Conservation (phyloP, 1,140 invertebrate genomes). For the Euglossa dilemma region DNA sequence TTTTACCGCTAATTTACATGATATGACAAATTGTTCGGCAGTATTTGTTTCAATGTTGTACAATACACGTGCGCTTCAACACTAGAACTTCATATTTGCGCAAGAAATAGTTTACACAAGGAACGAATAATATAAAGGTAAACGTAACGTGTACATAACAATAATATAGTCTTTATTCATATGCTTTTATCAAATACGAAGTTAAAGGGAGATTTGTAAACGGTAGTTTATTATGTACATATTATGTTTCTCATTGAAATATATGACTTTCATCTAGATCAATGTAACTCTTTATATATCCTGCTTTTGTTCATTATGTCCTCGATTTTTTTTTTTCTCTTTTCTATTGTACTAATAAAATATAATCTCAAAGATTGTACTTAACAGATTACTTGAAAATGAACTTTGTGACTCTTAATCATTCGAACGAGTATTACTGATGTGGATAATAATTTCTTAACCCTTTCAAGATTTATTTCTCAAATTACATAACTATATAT, state of each 20-base stretch:
- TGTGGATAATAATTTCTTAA: slow-evolving; percentile 19
- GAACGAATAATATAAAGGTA: slow-evolving; percentile 20
- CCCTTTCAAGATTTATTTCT: background rate
- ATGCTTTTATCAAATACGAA: background rate
- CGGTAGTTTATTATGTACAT: slow-evolving; percentile 12
- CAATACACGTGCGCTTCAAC: slow-evolving; percentile 11
- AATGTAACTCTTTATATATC: slow-evolving; percentile 22
- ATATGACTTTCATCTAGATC: slow-evolving; percentile 17
- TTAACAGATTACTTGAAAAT: background rate
- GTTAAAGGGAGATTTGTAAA: background rate
- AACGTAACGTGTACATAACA: slow-evolving; percentile 30
- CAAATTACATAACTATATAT: background rate
- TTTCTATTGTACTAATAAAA: slow-evolving; percentile 27
- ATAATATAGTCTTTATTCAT: background rate
- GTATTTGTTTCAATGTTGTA: slow-evolving; percentile 48
- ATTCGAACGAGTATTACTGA: slow-evolving; percentile 1
- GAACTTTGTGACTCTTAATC: background rate
- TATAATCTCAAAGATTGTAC: slow-evolving; percentile 50
- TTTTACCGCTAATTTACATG: slow-evolving; percentile 30
- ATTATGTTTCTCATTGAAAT: slow-evolving; percentile 10
- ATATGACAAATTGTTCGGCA: slow-evolving; percentile 35
- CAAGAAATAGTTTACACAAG: background rate
- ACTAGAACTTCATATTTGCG: slow-evolving; percentile 5
- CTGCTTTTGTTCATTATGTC: background rate
- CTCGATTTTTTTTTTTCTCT: background rate